Conservation (phyloP, 2,797 vertebrate species). For the Gobio occitaniae region DNA sequence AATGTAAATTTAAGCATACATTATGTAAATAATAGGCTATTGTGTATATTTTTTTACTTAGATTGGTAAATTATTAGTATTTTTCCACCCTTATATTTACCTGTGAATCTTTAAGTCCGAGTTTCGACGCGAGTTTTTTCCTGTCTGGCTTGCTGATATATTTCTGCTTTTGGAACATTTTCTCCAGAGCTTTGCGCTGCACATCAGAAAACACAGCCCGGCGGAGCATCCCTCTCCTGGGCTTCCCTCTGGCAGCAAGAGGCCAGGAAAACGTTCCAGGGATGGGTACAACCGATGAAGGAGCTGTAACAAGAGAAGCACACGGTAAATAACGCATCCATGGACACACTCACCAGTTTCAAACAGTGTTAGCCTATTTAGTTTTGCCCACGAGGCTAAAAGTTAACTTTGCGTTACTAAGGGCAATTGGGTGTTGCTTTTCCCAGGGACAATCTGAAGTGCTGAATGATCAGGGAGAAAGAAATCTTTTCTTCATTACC, state of each 20-base stretch:
- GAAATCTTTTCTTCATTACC: constrained; percentile 50
- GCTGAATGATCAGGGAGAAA: constrained; percentile 37
- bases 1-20: neutral
- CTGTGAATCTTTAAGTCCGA: constrained; percentile 97
- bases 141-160: constrained; percentile 98
- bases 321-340: neutral
- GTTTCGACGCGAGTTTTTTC: constrained; percentile 92
- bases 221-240: constrained; percentile 93
- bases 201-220: constrained; percentile 96
- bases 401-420: constrained; percentile 42
- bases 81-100: constrained; percentile 70
- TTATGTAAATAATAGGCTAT: too few relatives aligned
- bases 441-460: constrained; percentile 33
- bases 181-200: constrained; percentile 95
- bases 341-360: neutral
- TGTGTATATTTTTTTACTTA: too few relatives aligned
- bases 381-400: constrained; percentile 43
- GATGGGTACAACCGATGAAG: constrained; percentile 91
- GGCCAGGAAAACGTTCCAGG: constrained; percentile 98
- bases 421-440: constrained; percentile 41
- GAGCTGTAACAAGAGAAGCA: constrained; percentile 69
- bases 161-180: constrained; percentile 99
- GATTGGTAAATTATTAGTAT: too few relatives aligned
- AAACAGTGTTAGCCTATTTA: constrained; percentile 18
- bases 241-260: constrained; percentile 89